Evolutionary conservation across 1,140 invertebrate species (phyloP).

Genomic region (Lamellibrachia luymesi): DNA sequence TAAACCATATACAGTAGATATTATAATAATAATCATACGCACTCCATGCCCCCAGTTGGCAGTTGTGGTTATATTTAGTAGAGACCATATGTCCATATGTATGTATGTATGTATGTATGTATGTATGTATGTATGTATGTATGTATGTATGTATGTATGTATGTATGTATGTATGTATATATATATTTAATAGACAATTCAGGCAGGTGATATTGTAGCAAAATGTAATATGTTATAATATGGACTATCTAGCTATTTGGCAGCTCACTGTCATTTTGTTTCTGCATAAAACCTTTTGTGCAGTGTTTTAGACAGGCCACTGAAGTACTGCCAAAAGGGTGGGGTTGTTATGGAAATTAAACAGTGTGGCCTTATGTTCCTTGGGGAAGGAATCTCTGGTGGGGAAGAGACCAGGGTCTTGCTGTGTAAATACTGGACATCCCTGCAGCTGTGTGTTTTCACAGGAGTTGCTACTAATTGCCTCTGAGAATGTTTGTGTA

Average conservation of each 20-base stretch:
- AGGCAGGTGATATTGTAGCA: no score
- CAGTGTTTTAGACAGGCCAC: no score
- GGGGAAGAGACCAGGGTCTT: not conserved
- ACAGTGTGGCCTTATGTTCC: not conserved
- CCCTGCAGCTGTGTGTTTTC: not conserved
- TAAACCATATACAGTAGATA: no score
- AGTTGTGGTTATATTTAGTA: no score
- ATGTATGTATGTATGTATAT: not conserved
- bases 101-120: slow-evolving; percentile 4
- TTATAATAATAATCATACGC: no score
- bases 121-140: not conserved
- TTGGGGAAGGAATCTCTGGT: not conserved
- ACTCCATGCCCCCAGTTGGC: no score
- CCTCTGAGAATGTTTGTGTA: not conserved
- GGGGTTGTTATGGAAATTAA: no score
- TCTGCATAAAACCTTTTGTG: no score
- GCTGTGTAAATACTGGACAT: not conserved
- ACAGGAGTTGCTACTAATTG: not conserved
- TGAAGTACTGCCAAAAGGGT: no score
- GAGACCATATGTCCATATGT: not conserved
- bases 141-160: not conserved
- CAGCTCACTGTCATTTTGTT: no score
- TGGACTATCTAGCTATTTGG: no score
- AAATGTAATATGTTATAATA: no score
- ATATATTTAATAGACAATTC: not conserved